Conservation (phyloP, 2,113 vertebrate species). For the Seriola quinqueradiata region DNA sequence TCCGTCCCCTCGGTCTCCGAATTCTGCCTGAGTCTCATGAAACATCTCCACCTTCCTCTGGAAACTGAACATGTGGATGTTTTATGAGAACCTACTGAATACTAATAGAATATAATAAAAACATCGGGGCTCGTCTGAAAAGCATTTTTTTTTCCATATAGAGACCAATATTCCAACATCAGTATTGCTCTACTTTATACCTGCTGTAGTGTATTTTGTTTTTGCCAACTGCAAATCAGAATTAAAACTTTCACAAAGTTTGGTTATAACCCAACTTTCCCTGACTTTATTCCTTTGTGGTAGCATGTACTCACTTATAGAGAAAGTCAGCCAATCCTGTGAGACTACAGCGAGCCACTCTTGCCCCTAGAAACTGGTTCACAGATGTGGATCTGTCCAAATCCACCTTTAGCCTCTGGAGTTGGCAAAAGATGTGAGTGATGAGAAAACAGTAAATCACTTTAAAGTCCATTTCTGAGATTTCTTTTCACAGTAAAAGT, state of each 20-base stretch:
- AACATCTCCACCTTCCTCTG: slow-evolving; percentile 92
- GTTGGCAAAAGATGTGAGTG: not conserved
- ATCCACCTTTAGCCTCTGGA: slow-evolving; percentile 90
- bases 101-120: not conserved
- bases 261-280: not conserved
- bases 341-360: slow-evolving; percentile 90
- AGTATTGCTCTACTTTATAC: not conserved
- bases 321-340: slow-evolving; percentile 90
- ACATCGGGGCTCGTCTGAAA: not conserved
- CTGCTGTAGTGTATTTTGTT: not conserved
- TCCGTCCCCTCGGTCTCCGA: slow-evolving; percentile 78
- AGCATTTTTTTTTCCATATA: too few species aligned
- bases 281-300: not conserved
- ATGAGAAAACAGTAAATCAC: not conserved
- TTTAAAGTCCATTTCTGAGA: not conserved
- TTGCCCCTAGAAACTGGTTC: slow-evolving; percentile 88
- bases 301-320: slow-evolving; percentile 84
- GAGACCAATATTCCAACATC: not conserved
- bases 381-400: slow-evolving; percentile 90
- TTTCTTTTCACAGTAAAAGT: not conserved
- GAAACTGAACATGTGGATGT: slow-evolving; percentile 82
- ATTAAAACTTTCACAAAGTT: not conserved
- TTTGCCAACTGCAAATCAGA: not conserved
- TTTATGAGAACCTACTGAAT: slow-evolving; percentile 20
- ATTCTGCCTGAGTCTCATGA: slow-evolving; percentile 86